A percentile compares a stretch with the other conserved stretches of the same genome.
Conservation (phyloP, 2,113 vertebrate species). For the Pipa parva region DNA sequence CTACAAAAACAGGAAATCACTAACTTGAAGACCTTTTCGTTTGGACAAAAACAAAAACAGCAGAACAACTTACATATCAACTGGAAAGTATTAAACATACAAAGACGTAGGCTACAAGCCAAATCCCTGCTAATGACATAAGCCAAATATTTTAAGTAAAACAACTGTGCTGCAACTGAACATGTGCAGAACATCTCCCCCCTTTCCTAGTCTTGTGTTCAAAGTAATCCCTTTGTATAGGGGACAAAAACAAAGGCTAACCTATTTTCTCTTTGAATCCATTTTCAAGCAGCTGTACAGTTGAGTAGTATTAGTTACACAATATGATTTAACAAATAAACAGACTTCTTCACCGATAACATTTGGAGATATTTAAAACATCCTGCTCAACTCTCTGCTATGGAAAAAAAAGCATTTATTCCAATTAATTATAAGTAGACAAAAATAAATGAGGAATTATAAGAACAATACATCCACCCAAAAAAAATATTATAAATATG, state of each 20-base stretch:
- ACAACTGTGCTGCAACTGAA: neutral
- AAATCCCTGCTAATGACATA: conserved; percentile 30
- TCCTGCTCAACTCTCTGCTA: no score
- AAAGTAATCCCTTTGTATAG: neutral
- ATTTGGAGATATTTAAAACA: no score
- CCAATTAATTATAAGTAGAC: no score
- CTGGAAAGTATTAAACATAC: neutral
- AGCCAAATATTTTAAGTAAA: conserved; percentile 15
- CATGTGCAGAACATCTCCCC: neutral
- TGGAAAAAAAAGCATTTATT: no score
- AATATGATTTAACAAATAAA: no score
- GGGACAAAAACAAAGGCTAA: neutral
- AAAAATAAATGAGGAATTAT: no score
- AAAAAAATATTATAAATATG: no score
- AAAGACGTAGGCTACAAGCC: conserved; percentile 19
- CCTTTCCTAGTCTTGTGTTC: neutral
- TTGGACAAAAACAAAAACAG: conserved; percentile 31
- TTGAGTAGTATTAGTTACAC: no score
- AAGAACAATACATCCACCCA: no score
- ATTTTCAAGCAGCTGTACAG: no score
- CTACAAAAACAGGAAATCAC: conserved; percentile 31
- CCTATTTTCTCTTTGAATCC: neutral
- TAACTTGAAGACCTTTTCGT: conserved; percentile 17
- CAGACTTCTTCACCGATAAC: no score
- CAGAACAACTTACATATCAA: conserved; percentile 13